Conservation (phyloP, 37 sponge, comb jelly and placozoan species). For the Spongilla lacustris region DNA sequence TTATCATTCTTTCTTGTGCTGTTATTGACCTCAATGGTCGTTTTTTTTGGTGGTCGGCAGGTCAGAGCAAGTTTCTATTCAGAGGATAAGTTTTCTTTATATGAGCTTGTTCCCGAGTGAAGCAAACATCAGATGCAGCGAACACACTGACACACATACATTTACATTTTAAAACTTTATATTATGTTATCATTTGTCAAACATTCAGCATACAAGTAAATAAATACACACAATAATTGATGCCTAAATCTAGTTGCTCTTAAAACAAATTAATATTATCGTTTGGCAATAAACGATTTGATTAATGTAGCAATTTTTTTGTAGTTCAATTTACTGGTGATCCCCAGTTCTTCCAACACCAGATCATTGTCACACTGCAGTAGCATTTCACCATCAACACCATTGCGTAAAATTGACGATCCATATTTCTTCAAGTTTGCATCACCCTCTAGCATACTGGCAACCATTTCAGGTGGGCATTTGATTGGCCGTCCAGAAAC, state of each 20-base stretch:
- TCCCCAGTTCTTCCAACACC: neutral
- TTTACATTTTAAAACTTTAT: no score
- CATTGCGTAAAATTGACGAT: neutral
- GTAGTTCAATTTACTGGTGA: neutral
- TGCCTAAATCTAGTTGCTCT: neutral
- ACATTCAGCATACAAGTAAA: no score
- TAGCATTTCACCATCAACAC: neutral
- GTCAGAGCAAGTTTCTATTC: constrained; percentile 84
- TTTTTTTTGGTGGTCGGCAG: constrained; percentile 91
- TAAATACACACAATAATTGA: neutral
- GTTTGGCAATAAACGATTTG: neutral
- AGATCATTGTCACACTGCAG: neutral
- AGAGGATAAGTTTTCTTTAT: constrained; percentile 76
- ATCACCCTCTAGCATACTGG: neutral
- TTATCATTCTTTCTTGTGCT: constrained; percentile 51
- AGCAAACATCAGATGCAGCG: neutral
- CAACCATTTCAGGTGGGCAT: neutral
- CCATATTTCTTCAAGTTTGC: neutral
- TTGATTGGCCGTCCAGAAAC: neutral
- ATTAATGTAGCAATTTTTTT: neutral
- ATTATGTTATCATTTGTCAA: no score
- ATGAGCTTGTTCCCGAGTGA: constrained; percentile 82
- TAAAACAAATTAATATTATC: neutral
- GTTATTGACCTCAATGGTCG: constrained; percentile 93
- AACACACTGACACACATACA: no score